phyloP scores from a whole-genome alignment of 1,140 invertebrate species.

The Idris sp. region DNA sequence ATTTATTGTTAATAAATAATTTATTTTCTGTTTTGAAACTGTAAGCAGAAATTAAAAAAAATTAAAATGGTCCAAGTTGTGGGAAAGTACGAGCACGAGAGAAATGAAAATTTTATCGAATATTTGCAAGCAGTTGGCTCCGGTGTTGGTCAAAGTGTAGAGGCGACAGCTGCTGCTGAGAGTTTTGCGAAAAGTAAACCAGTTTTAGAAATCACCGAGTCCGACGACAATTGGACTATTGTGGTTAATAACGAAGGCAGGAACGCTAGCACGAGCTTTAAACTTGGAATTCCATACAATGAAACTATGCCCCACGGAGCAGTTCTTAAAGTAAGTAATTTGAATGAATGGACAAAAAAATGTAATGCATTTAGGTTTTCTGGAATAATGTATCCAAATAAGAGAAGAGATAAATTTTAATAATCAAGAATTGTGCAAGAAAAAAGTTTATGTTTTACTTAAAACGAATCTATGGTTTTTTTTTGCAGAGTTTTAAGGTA shows the following conservation, averaged over 20 bases:
- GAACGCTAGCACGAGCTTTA: conserved; percentile 65
- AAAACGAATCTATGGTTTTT: no score
- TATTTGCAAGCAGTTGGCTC: conserved; percentile 69
- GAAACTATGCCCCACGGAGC: conserved; percentile 70
- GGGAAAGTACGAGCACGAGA: conserved; percentile 73
- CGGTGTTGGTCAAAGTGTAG: conserved; percentile 48
- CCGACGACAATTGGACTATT: conserved; percentile 68
- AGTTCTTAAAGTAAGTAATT: conserved; percentile 70
- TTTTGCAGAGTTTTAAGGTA: no score
- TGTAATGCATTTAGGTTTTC: no score
- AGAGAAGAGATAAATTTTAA: no score
- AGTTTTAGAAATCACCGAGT: conserved; percentile 65
- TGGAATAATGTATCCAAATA: no score
- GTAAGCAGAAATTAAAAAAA: neutral
- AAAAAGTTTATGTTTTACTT: no score
- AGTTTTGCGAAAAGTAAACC: conserved; percentile 65
- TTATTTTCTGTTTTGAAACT: no score
- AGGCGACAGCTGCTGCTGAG: conserved; percentile 61
- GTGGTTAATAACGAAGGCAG: conserved; percentile 67
- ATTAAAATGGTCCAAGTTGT: conserved; percentile 68
- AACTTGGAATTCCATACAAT: conserved; percentile 70
- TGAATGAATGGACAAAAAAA: no score
- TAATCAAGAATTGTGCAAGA: no score
- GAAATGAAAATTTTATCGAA: conserved; percentile 72
- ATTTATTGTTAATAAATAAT: no score